Evolutionary conservation across 1,140 invertebrate genomes (phyloP).

Genomic region (Theocolax elegans): DNA sequence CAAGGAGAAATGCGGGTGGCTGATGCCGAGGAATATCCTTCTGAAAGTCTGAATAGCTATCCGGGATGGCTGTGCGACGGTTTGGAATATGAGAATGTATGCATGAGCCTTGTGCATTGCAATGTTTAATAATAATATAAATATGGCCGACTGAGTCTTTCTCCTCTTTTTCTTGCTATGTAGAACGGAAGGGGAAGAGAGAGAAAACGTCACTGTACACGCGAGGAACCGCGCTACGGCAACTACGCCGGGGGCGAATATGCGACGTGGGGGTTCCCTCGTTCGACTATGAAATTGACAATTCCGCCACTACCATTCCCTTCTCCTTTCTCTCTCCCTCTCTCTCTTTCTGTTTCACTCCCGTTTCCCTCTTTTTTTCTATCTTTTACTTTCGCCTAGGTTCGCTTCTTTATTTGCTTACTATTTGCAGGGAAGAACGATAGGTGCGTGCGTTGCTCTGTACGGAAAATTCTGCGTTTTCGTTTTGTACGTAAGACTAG

Average conservation of each 20-base stretch:
- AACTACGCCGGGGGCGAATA: slow-evolving; percentile 45
- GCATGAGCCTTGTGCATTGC: slow-evolving; percentile 53
- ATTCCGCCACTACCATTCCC: slow-evolving; percentile 43
- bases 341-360: neutral
- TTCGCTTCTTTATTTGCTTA: slow-evolving; percentile 39
- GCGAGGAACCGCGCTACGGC: neutral
- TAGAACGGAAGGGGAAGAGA: neutral
- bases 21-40: slow-evolving; percentile 38
- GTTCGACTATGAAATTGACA: slow-evolving; percentile 57
- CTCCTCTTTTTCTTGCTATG: slow-evolving; percentile 15
- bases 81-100: slow-evolving; percentile 57
- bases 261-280: slow-evolving; percentile 43
- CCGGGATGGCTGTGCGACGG: slow-evolving; percentile 31
- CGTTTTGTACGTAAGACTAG: slow-evolving; percentile 1
- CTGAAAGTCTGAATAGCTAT: slow-evolving; percentile 16
- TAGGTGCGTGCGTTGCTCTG: no score
- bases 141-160: slow-evolving; percentile 44
- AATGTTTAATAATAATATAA: slow-evolving; percentile 63
- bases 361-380: neutral
- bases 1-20: slow-evolving; percentile 35
- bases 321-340: neutral
- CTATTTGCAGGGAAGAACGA: slow-evolving; percentile 37
- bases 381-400: neutral
- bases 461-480: no score
- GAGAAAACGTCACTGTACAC: neutral